These are phyloP conservation scores for Colletes gigas DNA, from an alignment of 1,140 invertebrate species.

Conservation along the genomic window DNA sequence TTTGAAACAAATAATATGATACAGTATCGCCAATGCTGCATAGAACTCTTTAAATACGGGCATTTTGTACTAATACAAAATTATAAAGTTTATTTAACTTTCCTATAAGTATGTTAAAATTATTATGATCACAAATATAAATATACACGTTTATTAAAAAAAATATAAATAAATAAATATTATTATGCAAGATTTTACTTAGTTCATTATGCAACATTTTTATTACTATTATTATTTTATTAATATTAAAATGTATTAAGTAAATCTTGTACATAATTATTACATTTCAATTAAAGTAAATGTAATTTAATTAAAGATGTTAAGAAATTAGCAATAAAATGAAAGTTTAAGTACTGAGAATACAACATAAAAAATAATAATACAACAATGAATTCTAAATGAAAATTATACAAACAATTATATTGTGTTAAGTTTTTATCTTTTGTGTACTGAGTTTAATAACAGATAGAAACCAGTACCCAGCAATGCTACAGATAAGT, in stretches of 20 bases:
- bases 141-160: neutral
- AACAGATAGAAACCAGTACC: conserved; percentile 2
- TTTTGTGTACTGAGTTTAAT: neutral
- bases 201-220: neutral
- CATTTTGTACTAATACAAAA: neutral
- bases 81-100: neutral
- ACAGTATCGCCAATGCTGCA: neutral
- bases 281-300: neutral
- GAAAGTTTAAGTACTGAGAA: neutral
- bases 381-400: neutral
- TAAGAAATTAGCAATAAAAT: neutral
- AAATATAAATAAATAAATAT: neutral
- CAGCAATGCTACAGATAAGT: conserved; percentile 15
- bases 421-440: neutral
- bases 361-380: neutral
- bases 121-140: neutral
- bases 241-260: no score
- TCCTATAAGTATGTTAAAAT: neutral
- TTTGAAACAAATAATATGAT: neutral
- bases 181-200: conserved; percentile 18
- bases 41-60: neutral
- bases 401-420: neutral
- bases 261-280: neutral
- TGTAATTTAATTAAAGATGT: neutral
- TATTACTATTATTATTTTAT: neutral